A percentile compares a stretch with the other conserved stretches of the same genome.
Conservation (phyloP, 2,113 vertebrate species). For the Lota lota region DNA sequence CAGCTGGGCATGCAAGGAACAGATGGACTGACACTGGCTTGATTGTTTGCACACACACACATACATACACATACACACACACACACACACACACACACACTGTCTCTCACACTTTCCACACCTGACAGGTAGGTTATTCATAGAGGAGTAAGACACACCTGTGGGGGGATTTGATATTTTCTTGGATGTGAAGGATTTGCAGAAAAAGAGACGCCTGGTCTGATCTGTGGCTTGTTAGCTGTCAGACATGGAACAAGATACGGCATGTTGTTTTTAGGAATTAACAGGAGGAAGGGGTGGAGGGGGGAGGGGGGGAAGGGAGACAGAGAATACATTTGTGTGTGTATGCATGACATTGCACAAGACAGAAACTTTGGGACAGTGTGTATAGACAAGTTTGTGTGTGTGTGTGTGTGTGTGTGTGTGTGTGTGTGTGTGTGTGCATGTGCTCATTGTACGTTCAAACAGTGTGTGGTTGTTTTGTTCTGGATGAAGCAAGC, state of each 20-base stretch:
- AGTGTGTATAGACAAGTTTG: background rate
- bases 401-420: background rate
- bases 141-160: background rate
- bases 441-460: background rate
- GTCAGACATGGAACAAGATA: slow-evolving; percentile 25
- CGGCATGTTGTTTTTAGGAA: slow-evolving; percentile 16
- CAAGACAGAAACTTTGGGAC: slow-evolving; percentile 22
- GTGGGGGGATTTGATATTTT: background rate
- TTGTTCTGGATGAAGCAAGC: slow-evolving; percentile 1
- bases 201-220: slow-evolving; percentile 28
- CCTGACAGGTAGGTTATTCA: too few relatives aligned
- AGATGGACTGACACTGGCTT: too few relatives aligned
- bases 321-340: slow-evolving; percentile 8
- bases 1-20: too few relatives aligned
- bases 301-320: background rate
- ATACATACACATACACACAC: too few relatives aligned
- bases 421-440: background rate
- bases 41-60: too few relatives aligned
- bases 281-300: slow-evolving; percentile 6
- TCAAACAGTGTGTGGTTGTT: slow-evolving; percentile 10
- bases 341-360: slow-evolving; percentile 30
- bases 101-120: too few relatives aligned
- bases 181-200: slow-evolving; percentile 17
- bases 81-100: too few relatives aligned
- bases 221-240: slow-evolving; percentile 33